phyloP scores from a whole-genome alignment of 2,113 vertebrate species.

The Oreochromis spilurus region DNA sequence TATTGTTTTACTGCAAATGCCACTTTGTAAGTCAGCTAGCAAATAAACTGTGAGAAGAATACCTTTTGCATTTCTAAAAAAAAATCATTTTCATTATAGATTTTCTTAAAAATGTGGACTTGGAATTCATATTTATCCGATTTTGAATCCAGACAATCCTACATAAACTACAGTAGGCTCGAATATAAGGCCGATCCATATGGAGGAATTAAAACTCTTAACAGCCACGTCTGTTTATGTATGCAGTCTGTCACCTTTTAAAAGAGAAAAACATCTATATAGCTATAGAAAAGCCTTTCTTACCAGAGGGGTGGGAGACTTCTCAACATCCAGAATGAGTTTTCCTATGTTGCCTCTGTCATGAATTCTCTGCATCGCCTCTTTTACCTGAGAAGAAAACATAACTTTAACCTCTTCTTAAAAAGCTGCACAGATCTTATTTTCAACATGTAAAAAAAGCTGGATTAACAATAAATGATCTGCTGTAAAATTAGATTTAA shows the following conservation, averaged over 20 bases:
- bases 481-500: neutral
- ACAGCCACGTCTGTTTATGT: neutral
- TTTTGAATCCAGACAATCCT: neutral
- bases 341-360: constrained; percentile 98
- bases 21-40: neutral
- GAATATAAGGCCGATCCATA: neutral
- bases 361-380: constrained; percentile 99
- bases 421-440: neutral
- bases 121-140: neutral
- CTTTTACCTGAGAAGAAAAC: constrained; percentile 84
- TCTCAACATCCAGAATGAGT: constrained; percentile 95
- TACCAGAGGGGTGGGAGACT: constrained; percentile 94
- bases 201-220: neutral
- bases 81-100: neutral
- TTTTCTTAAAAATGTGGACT: neutral
- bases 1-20: neutral
- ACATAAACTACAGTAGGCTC: neutral
- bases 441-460: neutral
- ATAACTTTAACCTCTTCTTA: neutral
- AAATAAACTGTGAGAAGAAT: neutral
- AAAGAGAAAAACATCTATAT: neutral
- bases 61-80: neutral
- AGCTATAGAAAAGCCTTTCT: constrained; percentile 19
- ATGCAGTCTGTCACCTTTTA: neutral
- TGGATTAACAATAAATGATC: neutral